Conservation (phyloP, 2,797 vertebrate species). For the Neostethus bicornis region DNA sequence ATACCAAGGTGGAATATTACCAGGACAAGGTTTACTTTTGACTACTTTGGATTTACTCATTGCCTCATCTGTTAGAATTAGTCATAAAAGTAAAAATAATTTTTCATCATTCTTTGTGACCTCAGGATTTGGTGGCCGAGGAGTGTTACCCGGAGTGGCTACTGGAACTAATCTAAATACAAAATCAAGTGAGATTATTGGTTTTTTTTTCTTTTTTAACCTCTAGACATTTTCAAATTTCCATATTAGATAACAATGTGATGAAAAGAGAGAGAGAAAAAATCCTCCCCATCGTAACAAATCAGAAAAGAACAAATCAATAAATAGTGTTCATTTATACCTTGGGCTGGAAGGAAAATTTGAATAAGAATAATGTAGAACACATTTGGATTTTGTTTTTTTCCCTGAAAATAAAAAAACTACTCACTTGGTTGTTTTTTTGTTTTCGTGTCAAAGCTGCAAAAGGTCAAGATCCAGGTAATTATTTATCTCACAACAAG, state of each 20-base stretch:
- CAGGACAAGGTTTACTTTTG: constrained; percentile 84
- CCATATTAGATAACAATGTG: background rate
- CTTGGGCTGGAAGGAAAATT: constrained; percentile 3
- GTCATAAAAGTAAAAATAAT: background rate
- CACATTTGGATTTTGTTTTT: no score
- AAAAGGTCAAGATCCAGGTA: constrained; percentile 48
- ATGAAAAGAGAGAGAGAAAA: background rate
- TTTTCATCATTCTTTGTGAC: constrained; percentile 14
- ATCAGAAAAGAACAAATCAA: background rate
- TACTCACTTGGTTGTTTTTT: no score
- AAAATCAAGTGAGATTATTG: constrained; percentile 86
- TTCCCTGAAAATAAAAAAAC: no score
- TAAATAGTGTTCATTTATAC: background rate
- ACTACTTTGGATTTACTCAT: constrained; percentile 5
- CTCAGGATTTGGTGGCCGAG: constrained; percentile 80
- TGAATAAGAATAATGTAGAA: no score
- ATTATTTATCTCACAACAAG: background rate
- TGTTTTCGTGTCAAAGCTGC: constrained; percentile 47
- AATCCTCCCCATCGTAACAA: background rate
- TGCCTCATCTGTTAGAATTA: constrained; percentile 6
- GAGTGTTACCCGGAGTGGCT: constrained; percentile 92
- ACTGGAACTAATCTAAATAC: constrained; percentile 87
- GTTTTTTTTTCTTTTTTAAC: background rate
- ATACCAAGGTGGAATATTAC: constrained; percentile 89
- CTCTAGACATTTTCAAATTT: background rate